Base-by-base conservation (phyloP, 2,888 invertebrate species). In the Ditula angustiorana region DNA sequence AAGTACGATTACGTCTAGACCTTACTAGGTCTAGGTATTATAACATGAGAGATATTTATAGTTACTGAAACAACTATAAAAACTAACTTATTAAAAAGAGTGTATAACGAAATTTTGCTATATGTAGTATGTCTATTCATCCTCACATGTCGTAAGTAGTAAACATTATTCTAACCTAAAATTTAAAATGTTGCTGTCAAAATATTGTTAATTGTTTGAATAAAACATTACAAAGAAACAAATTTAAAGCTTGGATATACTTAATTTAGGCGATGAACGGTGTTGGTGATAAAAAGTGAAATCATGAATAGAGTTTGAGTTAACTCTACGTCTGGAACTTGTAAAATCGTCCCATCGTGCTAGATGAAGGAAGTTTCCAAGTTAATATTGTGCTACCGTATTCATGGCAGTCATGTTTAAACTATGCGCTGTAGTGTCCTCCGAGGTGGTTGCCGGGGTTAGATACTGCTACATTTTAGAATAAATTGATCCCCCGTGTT, bases 351-450 rank as follows among this genome's bases (percentile, higher is more conserved):
- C 41, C 4, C 10, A 8, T 11, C 8, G 19, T 8, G 35, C 13
- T 19, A 41, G 41, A 41, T 41, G 41, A 41, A 19, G 19, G 41
- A 41, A 41, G 41, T 41, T 41, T 10, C 19, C 2, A 3, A 41
- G 41, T 41, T 41, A 41, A 41, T 41, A 41, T 19, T 10, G 19
- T 41, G 19, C 19, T 41, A 19, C 19, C 8, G 19, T 41, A 41
- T 41, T 41, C 41, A 41, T 41, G 19, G 41, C 41, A 41, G 41
- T 41, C 41, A 10, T 41, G 41, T 16, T 41, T 41, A 41, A 41
- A 41, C 41, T 19, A 41, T 41, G 41, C 19, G 37, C 13, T 10
- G 19, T 19, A 41, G 19, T 10, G 19, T 41, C 13, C 33, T 7
- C 35, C 7, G 35, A 37, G n/a, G 1, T 10, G 1, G 10, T 41